Conservation (phyloP, 2,888 invertebrate genomes). For the Drosophila anceps region DNA sequence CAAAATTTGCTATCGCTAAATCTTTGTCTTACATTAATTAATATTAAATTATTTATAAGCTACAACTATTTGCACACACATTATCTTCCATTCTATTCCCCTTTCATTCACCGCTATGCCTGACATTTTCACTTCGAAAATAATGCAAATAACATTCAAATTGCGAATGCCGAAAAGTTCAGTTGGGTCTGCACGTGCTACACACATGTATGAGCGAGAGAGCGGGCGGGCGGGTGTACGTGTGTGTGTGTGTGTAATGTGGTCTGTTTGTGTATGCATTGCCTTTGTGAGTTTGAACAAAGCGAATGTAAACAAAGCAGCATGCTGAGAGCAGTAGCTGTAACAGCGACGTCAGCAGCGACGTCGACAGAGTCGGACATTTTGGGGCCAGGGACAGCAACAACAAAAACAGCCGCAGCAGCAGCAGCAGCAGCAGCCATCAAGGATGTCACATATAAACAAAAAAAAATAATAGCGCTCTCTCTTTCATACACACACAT, state of each 20-base stretch:
- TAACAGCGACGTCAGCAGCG: constrained; percentile 35
- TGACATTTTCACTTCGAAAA: neutral
- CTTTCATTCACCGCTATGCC: neutral
- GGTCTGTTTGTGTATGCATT: constrained; percentile 50
- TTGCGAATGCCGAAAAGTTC: constrained; percentile 45
- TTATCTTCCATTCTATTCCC: neutral
- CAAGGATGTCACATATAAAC: constrained; percentile 70
- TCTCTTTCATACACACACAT: constrained; percentile 18
- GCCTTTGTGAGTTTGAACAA: constrained; percentile 70
- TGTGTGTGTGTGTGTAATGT: constrained; percentile 27
- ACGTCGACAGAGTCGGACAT: constrained; percentile 57
- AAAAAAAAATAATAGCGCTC: constrained; percentile 20
- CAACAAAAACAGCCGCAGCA: constrained; percentile 38
- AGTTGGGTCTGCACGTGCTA: constrained; percentile 33
- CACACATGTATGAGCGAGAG: neutral
- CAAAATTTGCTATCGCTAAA: too few species aligned
- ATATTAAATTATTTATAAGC: neutral
- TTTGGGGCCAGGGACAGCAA: constrained; percentile 77
- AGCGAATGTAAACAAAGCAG: constrained; percentile 73
- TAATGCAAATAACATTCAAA: constrained; percentile 16
- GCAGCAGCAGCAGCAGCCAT: constrained; percentile 30
- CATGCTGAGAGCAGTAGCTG: constrained; percentile 38
- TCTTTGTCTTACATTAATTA: neutral
- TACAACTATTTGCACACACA: too few species aligned
- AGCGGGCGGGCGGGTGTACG: neutral